A percentile compares a stretch with the other conserved stretches of the same genome.
Evolutionary conservation across 2,113 vertebrate genomes (phyloP).

Genomic region (Panthera tigris): DNA sequence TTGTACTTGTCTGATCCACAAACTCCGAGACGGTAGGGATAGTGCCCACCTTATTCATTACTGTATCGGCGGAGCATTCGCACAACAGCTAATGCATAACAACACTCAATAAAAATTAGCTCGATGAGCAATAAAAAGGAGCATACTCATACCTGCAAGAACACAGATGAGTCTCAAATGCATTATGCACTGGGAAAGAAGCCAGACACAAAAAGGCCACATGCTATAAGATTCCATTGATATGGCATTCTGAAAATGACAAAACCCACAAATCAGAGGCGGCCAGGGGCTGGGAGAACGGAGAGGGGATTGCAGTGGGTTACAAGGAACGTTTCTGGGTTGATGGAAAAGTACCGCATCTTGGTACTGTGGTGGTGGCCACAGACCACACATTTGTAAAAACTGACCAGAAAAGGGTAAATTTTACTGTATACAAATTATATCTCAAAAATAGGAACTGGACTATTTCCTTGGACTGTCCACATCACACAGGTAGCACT

Average conservation of each 20-base stretch:
- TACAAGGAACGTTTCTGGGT: background rate
- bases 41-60: background rate
- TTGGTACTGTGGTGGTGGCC: background rate
- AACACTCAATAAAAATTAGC: background rate
- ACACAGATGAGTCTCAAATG: background rate
- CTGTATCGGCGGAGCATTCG: background rate
- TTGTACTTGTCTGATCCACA: background rate
- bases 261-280: background rate
- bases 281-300: no score
- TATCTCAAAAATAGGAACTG: background rate
- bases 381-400: background rate
- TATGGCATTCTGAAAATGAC: background rate
- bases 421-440: background rate
- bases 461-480: background rate
- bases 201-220: background rate
- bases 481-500: background rate
- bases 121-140: background rate
- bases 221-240: background rate
- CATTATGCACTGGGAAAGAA: background rate
- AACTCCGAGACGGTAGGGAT: background rate
- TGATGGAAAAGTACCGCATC: background rate
- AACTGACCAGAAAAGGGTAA: background rate
- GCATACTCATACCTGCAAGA: background rate
- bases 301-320: background rate
- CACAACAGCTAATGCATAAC: background rate